A percentile compares a stretch with the other conserved stretches of the same genome.
Conservation (phyloP, 2,113 vertebrate species). For the Pao palembangensis region DNA sequence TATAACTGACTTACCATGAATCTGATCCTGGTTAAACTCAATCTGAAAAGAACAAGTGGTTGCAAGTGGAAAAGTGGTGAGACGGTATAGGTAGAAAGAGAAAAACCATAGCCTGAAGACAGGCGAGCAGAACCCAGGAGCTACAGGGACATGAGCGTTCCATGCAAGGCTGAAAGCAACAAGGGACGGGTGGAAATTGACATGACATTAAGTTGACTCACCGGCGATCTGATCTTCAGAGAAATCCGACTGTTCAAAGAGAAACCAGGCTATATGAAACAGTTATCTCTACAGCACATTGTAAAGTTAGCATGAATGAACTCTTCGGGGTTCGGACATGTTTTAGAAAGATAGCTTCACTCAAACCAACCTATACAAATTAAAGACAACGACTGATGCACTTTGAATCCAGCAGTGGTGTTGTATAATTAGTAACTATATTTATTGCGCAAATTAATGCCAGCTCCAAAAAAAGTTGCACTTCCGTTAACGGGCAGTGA, state of each 20-base stretch:
- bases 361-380: fast-evolving
- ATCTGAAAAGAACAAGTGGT: conserved; percentile 75
- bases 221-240: conserved; percentile 87
- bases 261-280: conserved; percentile 54
- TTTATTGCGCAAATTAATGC: conserved; percentile 33
- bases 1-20: conserved; percentile 74
- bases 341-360: neutral
- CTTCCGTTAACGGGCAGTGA: conserved; percentile 58
- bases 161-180: conserved; percentile 19
- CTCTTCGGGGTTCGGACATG: neutral
- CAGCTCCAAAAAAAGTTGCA: conserved; percentile 57
- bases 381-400: neutral
- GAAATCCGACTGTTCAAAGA: conserved; percentile 87
- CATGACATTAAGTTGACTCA: conserved; percentile 68
- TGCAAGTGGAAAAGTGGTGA: conserved; percentile 61
- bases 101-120: conserved; percentile 27
- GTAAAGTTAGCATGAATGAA: conserved; percentile 21
- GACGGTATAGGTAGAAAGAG: conserved; percentile 46
- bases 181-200: conserved; percentile 24
- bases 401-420: neutral
- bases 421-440: conserved; percentile 1
- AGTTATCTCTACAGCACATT: conserved; percentile 2
- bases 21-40: conserved; percentile 78
- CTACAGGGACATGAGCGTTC: conserved; percentile 43
- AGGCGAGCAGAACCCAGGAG: conserved; percentile 39